phyloP scores from a whole-genome alignment of 2,888 invertebrate species.

The Peribatodes rhomboidaria region DNA sequence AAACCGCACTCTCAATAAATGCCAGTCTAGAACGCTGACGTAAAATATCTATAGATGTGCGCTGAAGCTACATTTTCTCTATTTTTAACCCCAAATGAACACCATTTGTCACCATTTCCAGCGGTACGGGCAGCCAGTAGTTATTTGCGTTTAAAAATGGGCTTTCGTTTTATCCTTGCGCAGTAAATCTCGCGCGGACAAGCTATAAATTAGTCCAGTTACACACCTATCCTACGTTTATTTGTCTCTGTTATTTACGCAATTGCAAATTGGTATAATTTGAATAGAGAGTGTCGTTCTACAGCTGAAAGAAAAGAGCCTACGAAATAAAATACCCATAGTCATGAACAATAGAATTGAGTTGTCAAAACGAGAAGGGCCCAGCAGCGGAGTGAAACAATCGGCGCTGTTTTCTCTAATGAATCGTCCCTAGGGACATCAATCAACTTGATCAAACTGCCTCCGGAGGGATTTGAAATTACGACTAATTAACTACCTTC shows the following conservation, averaged over 20 bases:
- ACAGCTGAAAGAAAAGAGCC: slow-evolving; percentile 7
- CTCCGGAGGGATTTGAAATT: slow-evolving; percentile 46
- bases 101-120: slow-evolving; percentile 39
- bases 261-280: slow-evolving; percentile 26
- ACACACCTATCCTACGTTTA: slow-evolving; percentile 35
- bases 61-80: slow-evolving; percentile 14
- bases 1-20: slow-evolving; percentile 2
- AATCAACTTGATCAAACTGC: slow-evolving; percentile 62
- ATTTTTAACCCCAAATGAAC: slow-evolving; percentile 45
- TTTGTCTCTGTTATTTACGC: slow-evolving; percentile 26
- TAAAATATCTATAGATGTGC: slow-evolving; percentile 10
- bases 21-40: not conserved
- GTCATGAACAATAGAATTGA: slow-evolving; percentile 40
- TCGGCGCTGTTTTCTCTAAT: slow-evolving; percentile 58
- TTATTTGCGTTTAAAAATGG: slow-evolving; percentile 61
- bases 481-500: slow-evolving; percentile 52
- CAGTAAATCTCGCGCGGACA: slow-evolving; percentile 66
- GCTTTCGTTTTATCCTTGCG: slow-evolving; percentile 56
- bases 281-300: not conserved
- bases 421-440: slow-evolving; percentile 57
- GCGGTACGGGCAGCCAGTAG: slow-evolving; percentile 47
- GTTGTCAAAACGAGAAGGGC: slow-evolving; percentile 40
- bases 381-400: slow-evolving; percentile 44
- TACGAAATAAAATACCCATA: slow-evolving; percentile 24
- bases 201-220: slow-evolving; percentile 70